phyloP scores from a whole-genome alignment of 2,888 invertebrate genomes.

The Dicranocentrus wangi region DNA sequence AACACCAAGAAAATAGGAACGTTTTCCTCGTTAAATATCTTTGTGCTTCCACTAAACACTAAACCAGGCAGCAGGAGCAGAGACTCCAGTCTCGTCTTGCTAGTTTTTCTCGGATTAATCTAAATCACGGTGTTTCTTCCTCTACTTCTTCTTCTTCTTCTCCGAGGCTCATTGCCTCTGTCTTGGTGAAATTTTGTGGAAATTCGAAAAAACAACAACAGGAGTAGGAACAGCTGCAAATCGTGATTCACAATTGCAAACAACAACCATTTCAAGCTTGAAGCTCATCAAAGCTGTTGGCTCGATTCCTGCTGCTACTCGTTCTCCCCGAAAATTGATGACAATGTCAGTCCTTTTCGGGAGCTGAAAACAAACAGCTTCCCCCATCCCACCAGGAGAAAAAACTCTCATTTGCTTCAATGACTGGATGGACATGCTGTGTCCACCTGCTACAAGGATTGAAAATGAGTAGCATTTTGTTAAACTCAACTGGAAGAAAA shows the following conservation, averaged over 20 bases:
- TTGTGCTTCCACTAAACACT: no score
- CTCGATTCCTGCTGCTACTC: constrained; percentile 23
- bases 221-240: constrained; percentile 7
- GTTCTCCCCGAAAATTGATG: constrained; percentile 20
- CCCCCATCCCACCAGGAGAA: neutral
- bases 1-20: no score
- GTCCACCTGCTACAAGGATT: constrained; percentile 2
- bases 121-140: constrained; percentile 51
- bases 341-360: constrained; percentile 33
- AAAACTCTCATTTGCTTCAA: no score
- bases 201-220: neutral
- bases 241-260: constrained; percentile 17
- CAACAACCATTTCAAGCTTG: constrained; percentile 1
- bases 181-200: neutral
- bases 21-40: no score
- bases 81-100: neutral
- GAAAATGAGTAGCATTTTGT: no score
- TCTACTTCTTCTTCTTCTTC: constrained; percentile 17
- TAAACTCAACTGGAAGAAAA: no score
- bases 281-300: constrained; percentile 32
- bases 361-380: constrained; percentile 23
- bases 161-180: no score
- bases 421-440: neutral
- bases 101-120: constrained; percentile 42
- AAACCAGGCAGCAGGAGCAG: no score